Evolutionary conservation across 2,113 vertebrate genomes (phyloP).

Genomic region (Protobothrops mucrosquamatus): DNA sequence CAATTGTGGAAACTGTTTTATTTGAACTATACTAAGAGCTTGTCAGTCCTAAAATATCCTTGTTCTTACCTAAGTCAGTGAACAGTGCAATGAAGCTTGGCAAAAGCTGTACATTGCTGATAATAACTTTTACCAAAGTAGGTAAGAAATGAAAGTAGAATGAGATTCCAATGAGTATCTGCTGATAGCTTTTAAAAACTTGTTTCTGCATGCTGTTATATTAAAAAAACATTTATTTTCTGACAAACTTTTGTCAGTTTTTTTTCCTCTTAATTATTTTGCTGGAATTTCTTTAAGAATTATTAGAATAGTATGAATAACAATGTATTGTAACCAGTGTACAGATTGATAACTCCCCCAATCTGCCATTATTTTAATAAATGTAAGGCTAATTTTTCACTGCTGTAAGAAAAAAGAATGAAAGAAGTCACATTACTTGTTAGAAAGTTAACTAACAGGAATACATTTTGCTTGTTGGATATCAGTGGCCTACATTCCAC

Average conservation of each 20-base stretch:
- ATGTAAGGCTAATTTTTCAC: background rate
- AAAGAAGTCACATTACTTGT: background rate
- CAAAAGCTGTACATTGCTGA: background rate
- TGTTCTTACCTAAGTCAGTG: background rate
- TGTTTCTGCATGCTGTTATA: background rate
- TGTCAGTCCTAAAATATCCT: background rate
- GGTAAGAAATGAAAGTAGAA: background rate
- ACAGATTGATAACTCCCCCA: background rate
- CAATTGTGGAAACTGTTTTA: background rate
- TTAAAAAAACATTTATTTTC: background rate
- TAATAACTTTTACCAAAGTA: background rate
- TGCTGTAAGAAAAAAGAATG: background rate
- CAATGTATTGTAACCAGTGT: background rate
- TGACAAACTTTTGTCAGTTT: background rate
- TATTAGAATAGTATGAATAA: background rate
- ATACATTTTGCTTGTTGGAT: background rate
- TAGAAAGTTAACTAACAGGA: background rate
- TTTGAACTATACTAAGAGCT: slow-evolving; percentile 5
- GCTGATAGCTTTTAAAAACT: background rate
- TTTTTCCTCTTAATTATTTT: background rate
- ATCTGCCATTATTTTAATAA: background rate
- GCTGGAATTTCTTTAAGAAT: background rate
- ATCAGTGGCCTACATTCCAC: background rate
- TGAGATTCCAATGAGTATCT: background rate
- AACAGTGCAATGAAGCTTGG: background rate